These are phyloP conservation scores for Zaprionus vittiger DNA, from an alignment of 1,140 invertebrate genomes.

Conservation along the genomic window DNA sequence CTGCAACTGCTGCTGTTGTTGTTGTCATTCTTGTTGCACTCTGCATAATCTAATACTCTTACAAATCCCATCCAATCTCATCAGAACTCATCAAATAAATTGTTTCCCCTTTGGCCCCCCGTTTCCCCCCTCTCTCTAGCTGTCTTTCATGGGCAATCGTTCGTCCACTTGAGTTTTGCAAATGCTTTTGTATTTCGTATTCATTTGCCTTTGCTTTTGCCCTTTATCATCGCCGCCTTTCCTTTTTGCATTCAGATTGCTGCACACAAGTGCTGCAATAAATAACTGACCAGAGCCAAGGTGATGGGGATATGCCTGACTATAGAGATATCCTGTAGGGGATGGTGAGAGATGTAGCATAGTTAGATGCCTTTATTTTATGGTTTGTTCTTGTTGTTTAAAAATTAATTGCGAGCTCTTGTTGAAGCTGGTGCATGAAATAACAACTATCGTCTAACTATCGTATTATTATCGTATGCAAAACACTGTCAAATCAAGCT, in stretches of 20 bases:
- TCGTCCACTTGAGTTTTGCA: conserved; percentile 18
- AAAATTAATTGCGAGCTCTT: not conserved
- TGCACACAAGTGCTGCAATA: conserved; percentile 14
- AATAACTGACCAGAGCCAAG: not conserved
- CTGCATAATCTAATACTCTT: conserved; percentile 18
- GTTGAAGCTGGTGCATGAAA: not conserved
- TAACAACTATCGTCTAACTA: not conserved
- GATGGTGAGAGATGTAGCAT: not conserved
- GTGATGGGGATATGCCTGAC: not conserved
- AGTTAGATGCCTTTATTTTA: too few species aligned
- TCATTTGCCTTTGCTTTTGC: conserved; percentile 23
- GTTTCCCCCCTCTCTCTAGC: not conserved
- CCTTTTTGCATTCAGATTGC: conserved; percentile 15
- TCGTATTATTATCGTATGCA: not conserved
- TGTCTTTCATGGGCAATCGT: conserved; percentile 4
- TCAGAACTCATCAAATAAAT: conserved; percentile 23
- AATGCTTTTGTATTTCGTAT: conserved; percentile 16
- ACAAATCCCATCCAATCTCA: conserved; percentile 11
- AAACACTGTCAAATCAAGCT: too few species aligned
- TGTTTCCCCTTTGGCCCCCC: not conserved
- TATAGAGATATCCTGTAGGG: not conserved
- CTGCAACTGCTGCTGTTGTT: not conserved
- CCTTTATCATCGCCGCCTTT: conserved; percentile 21
- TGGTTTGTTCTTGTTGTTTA: not conserved
- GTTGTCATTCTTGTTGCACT: not conserved